Base-by-base conservation (phyloP, 2,888 invertebrate species). In the Lymantria monacha region DNA sequence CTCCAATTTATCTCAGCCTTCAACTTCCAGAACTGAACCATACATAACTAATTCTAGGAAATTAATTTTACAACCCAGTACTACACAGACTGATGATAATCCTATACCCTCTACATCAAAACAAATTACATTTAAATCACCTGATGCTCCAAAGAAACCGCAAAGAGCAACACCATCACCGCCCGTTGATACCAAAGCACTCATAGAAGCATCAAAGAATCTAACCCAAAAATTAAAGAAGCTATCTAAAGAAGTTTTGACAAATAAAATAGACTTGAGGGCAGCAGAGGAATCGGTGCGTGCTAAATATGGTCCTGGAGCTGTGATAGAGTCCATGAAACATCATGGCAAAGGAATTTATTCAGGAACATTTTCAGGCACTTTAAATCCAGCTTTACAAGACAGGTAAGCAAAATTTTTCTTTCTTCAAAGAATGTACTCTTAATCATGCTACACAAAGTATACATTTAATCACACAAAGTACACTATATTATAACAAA, bases 311-410 rank as follows among this genome's bases (percentile, higher is more conserved):
- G 87, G 88, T 49, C 87, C 89, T 11, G 96, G 97, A 36, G 97
- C 97, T 70, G 96, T 97, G 74, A 97, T 97, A 78, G 96, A 97
- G 79, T 96, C 96, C 71, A 96, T 97, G 97, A 95, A 96, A 82
- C 97, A 98, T 80, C 97, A 98, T 73, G 97, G 98, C 63, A 97
- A 97, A 83, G 98, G 98, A 69, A 97, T 98, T 59, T 98, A 98
- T 88, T 98, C 98, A 11, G 98, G 98, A 61, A 98, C 98, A 57
- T 98, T 98, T 85, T 98, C 97, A 76, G 98, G 98, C 48, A 98
- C 98, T 13, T 84, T 98, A 48, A 98, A 98, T 85, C 98, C 98
- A 48, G 97, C 97, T 42, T 92, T 98, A 45, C 98, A 98, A 87
- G 98, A 98, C 85, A 95, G 95, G 78, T 92, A 63, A 77, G 60